Base-by-base conservation (phyloP, 2,113 vertebrate genomes). In the Paracanthobrama guichenoti region DNA sequence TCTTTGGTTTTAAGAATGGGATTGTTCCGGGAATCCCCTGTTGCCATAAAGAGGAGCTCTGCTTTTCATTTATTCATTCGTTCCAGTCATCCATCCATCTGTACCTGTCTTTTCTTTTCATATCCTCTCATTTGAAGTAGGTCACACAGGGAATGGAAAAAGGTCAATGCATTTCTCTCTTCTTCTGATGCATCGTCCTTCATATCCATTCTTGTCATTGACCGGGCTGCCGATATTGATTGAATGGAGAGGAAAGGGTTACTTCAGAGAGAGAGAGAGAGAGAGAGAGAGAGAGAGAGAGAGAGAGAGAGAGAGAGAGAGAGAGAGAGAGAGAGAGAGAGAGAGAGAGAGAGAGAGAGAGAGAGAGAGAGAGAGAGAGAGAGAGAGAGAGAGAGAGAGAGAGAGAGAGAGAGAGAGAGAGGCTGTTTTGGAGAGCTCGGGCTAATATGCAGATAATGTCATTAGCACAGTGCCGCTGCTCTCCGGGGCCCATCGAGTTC, bases 371-470 rank as follows among this genome's bases (percentile, higher is more conserved):
- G n/a, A 39, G 31, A 84, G 12, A 73, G 11, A 84, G 62, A 74
- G 66, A 83, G 44, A 60, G 66, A 50, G 24, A 44, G 42, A 31
- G 39, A 39, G 39, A 46, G 44, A 3, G 44, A 46, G 44, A 46
- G 44, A 12, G 46, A 48, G 46, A 46, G 44, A 46, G 46, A 46
- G 46, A 48, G 46, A 48, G 11, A 46, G 44, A 46, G 24, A 39
- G 60, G 18, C 55, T 28, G 87, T 89, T 90, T 89, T 87, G 79
- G 24, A 86, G 73, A 84, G 71, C 66, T 75, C 60, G 69, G 81
- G 82, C 80, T 89, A 88, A 88, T 89, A 92, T 91, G 92, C 84
- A 91, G 87, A 90, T 91, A 89, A 88, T 84, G 79, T 87, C 86
- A 86, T 92, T 90, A 90, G 87, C 20, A 82, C 73, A 31, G 82